Conservation (phyloP, 2,113 vertebrate species). For the Lamprologus lemairii region DNA sequence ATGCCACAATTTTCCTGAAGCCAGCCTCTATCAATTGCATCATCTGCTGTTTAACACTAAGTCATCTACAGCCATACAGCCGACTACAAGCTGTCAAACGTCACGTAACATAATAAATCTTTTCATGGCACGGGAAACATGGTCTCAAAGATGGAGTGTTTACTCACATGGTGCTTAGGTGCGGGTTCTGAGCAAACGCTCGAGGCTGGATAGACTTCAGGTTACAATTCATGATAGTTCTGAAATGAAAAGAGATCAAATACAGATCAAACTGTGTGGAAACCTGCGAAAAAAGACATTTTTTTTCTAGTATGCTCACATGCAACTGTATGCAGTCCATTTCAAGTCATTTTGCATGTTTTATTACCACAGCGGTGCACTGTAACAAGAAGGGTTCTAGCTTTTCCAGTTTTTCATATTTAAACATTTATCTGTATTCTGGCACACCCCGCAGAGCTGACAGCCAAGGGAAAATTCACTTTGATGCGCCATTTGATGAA, state of each 20-base stretch:
- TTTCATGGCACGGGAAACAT: neutral
- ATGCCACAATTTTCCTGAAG: conserved; percentile 17
- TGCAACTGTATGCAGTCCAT: neutral
- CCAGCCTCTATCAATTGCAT: conserved; percentile 41
- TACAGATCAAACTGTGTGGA: neutral
- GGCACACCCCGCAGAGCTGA: neutral
- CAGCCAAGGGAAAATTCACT: conserved; percentile 10
- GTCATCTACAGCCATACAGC: conserved; percentile 7
- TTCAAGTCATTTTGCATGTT: neutral
- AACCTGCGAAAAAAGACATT: neutral
- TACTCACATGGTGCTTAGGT: conserved; percentile 95
- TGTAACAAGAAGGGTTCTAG: neutral
- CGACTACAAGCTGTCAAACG: conserved; percentile 7
- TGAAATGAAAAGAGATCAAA: conserved; percentile 54
- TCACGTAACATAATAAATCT: conserved; percentile 16
- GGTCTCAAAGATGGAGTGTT: conserved; percentile 14
- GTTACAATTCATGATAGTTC: conserved; percentile 95
- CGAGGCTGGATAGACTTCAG: conserved; percentile 87
- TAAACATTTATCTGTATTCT: neutral
- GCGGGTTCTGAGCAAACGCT: conserved; percentile 92
- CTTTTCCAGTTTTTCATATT: conserved; percentile 1
- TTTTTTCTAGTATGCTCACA: neutral
- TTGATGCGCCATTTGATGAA: conserved; percentile 3
- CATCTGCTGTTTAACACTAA: conserved; percentile 34
- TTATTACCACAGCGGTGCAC: neutral